phyloP scores from a whole-genome alignment of 2,888 invertebrate genomes.

The Sarcophaga variegata region DNA sequence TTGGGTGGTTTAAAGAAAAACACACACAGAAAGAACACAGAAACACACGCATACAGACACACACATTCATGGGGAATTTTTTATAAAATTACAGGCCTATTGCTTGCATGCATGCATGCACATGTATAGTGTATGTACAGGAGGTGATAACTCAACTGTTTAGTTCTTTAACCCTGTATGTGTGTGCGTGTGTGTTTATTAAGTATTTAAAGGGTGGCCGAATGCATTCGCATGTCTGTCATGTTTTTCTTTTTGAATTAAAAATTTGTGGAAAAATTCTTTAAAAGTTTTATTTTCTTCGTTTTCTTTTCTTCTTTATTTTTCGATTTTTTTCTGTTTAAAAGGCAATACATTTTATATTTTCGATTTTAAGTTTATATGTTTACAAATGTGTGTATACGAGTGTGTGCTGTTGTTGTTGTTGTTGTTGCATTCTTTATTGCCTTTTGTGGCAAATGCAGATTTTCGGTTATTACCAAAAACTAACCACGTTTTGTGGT shows the following conservation, averaged over 20 bases:
- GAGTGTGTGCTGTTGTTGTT: neutral
- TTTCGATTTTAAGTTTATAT: slow-evolving; percentile 4
- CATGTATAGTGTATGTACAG: too few species aligned
- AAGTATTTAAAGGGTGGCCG: neutral
- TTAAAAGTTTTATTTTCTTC: neutral
- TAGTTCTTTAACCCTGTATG: slow-evolving; percentile 13
- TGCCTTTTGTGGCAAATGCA: slow-evolving; percentile 77
- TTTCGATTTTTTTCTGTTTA: too few species aligned
- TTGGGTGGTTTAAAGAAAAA: slow-evolving; percentile 46
- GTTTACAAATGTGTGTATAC: neutral
- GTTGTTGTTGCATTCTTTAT: slow-evolving; percentile 62
- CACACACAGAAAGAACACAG: slow-evolving; percentile 4
- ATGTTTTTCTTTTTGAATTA: slow-evolving; percentile 21
- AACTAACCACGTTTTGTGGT: slow-evolving; percentile 81
- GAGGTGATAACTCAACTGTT: neutral
- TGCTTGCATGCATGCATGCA: too few species aligned
- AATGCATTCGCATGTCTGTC: slow-evolving; percentile 22
- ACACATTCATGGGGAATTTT: neutral
- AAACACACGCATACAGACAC: neutral
- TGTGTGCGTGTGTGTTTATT: neutral
- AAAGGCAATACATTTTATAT: neutral
- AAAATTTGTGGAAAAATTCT: neutral
- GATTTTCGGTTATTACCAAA: slow-evolving; percentile 81
- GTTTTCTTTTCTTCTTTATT: neutral
- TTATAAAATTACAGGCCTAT: neutral